Base-by-base conservation (phyloP, 2,888 invertebrate genomes). In the Leptopterna dolabrata region DNA sequence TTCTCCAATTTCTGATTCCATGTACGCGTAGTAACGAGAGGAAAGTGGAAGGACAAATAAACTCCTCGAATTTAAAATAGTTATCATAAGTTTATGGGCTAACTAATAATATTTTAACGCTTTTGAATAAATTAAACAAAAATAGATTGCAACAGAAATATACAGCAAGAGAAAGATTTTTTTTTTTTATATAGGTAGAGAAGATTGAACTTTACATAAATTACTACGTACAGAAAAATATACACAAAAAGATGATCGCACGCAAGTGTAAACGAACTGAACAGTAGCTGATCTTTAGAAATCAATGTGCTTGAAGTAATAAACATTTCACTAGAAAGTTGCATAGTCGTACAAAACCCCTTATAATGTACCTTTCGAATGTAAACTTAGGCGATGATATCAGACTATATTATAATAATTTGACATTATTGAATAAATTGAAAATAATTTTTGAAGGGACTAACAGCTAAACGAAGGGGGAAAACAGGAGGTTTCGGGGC, bases 381-480 rank as follows among this genome's bases (percentile, higher is more conserved):
- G 6, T 63, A 27, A 63, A 63, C 63, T 63, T 63, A 63, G 63
- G 24, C 24, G 13, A 63, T 63, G 63, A 63, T 63, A 63, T 63
- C 63, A 63, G 63, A 63, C 63, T 63, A 63, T 63, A 63, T 63
- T 63, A 63, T 63, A 9, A 63, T 63, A 63, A 63, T 63, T 63
- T 63, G 63, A 63, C 63, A 63, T 63, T 63, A 63, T 63, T 63
- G 63, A 63, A 51, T 51, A 51, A 51, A 63, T 63, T 63, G 63
- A 63, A 63, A 63, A 63, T 63, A 63, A 63, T 63, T 63, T 63
- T 36, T 63, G 19, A 63, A 63, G 63, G 63, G 63, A 63, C 63
- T 63, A 63, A 63, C 24, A 24, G 63, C 63, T 63, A 63, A 63
- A 63, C 63, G 24, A 24, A 24, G 63, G 63, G 63, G 47, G 47